Percentiles rank a stretch among this genome's conserved stretches.
Conservation (phyloP, 2,888 invertebrate species). For the Syritta pipiens region DNA sequence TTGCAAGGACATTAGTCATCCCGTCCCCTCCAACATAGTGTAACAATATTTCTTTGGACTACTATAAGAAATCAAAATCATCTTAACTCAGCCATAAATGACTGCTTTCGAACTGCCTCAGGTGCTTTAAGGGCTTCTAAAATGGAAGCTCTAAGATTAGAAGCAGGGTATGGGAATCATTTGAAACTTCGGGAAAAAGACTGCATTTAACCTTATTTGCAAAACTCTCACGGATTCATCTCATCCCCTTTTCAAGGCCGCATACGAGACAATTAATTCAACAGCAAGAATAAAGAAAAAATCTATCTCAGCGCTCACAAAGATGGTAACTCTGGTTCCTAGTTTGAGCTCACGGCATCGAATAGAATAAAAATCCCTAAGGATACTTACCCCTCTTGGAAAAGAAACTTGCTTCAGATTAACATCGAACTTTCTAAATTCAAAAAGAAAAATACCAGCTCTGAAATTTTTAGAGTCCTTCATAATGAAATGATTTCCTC, state of each 20-base stretch:
- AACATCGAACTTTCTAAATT: not conserved
- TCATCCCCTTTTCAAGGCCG: not conserved
- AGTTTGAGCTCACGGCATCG: not conserved
- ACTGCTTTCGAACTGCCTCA: not conserved
- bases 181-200: not conserved
- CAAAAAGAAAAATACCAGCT: not conserved
- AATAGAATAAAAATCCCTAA: not conserved
- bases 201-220: not conserved
- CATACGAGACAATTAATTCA: not conserved
- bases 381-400: not conserved
- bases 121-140: not conserved
- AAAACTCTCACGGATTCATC: not conserved
- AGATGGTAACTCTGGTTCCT: not conserved
- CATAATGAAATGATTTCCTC: not conserved
- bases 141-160: conserved; percentile 11
- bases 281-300: not conserved
- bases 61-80: not conserved
- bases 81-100: not conserved
- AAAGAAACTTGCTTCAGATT: not conserved
- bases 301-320: not conserved
- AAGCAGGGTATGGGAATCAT: conserved; percentile 9
- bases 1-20: not conserved
- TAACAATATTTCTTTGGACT: not conserved
- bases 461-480: not conserved
- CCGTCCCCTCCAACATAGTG: not conserved